These are phyloP conservation scores for Desmophyllum pertusum DNA, from an alignment of 92 coral and sea anemone genomes.

Conservation along the genomic window DNA sequence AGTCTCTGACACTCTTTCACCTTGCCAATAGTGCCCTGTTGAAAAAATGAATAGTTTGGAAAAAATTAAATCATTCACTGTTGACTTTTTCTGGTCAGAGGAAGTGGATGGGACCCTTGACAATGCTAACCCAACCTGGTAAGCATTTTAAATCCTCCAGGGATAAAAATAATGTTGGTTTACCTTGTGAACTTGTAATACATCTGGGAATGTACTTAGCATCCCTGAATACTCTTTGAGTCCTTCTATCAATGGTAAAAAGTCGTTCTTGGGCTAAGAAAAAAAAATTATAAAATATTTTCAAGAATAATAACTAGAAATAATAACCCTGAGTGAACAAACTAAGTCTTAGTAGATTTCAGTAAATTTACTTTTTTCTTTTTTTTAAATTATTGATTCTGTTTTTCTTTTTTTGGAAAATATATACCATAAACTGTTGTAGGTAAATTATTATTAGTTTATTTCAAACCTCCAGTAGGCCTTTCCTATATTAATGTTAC, in stretches of 20 bases:
- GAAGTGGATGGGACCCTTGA: too few relatives aligned
- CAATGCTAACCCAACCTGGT: neutral
- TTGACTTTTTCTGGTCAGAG: neutral
- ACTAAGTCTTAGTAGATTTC: too few relatives aligned
- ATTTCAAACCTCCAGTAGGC: too few relatives aligned
- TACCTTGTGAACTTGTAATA: slow-evolving; percentile 94
- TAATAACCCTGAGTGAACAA: too few relatives aligned
- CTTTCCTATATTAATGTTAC: too few relatives aligned
- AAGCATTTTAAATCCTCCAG: neutral
- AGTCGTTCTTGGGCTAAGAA: slow-evolving; percentile 85
- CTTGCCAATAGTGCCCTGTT: slow-evolving; percentile 81
- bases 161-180: neutral
- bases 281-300: neutral
- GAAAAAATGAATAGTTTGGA: neutral
- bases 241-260: slow-evolving; percentile 85
- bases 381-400: too few relatives aligned
- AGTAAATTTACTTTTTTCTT: too few relatives aligned
- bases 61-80: neutral
- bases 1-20: slow-evolving; percentile 91
- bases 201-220: slow-evolving; percentile 89
- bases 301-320: neutral
- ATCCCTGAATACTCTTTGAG: slow-evolving; percentile 94
- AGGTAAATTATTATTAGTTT: too few relatives aligned
- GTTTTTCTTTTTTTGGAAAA: too few relatives aligned
- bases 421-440: too few relatives aligned